phyloP scores from a whole-genome alignment of 2,797 vertebrate genomes.

The Hippocampus kuda region DNA sequence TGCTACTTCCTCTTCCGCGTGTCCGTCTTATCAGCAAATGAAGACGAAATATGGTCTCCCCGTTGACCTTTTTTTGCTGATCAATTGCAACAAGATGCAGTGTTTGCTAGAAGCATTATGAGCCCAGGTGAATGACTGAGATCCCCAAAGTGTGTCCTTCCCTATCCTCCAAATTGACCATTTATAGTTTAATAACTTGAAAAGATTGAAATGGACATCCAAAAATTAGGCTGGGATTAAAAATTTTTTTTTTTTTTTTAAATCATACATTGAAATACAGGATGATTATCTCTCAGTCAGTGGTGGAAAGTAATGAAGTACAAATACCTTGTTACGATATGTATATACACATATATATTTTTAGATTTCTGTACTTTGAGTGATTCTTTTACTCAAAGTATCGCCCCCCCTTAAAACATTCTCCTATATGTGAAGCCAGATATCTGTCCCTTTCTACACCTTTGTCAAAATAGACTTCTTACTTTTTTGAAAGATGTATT shows the following conservation, averaged over 20 bases:
- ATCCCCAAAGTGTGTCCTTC: not conserved
- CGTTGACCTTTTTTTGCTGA: not conserved
- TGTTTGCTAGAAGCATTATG: not conserved
- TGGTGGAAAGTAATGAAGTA: not conserved
- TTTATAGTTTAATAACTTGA: not conserved
- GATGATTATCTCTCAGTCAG: not conserved
- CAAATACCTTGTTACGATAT: no score
- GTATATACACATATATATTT: no score
- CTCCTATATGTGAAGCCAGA: no score
- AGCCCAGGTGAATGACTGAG: not conserved
- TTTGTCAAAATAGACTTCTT: no score
- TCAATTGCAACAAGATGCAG: not conserved
- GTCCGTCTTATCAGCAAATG: not conserved
- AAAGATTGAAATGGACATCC: no score
- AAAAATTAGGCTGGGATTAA: not conserved
- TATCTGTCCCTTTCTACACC: no score
- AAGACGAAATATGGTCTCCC: not conserved
- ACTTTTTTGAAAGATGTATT: no score
- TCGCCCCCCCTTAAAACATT: no score
- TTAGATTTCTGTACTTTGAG: no score
- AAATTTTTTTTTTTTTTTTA: no score
- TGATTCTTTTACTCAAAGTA: no score
- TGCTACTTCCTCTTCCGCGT: slow-evolving; percentile 1
- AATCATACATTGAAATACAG: not conserved
- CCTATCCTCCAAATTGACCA: not conserved